Percentiles rank a stretch among this genome's conserved stretches.
Conservation (phyloP, 92 coral and sea anemone genomes). For the Scolanthus callimorphus region DNA sequence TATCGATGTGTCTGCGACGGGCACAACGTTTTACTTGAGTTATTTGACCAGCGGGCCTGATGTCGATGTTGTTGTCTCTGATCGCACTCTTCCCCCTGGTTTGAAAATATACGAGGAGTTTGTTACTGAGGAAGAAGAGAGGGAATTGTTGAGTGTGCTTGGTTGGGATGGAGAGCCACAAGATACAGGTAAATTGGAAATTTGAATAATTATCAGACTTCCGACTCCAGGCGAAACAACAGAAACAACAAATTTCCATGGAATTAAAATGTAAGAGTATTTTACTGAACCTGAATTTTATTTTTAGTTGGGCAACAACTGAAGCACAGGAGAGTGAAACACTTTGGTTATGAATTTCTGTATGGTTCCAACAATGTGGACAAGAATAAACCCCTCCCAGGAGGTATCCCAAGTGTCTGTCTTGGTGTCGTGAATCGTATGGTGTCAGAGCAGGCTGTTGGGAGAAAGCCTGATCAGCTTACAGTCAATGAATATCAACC, state of each 20-base stretch:
- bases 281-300: too few species aligned
- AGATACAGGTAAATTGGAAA: too few species aligned
- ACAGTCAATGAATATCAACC: constrained; percentile 91
- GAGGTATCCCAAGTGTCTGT: constrained; percentile 87
- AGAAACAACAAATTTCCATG: too few species aligned
- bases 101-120: constrained; percentile 71
- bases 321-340: constrained; percentile 90
- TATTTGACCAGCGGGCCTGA: constrained; percentile 61
- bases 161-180: constrained; percentile 67
- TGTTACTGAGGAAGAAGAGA: constrained; percentile 65
- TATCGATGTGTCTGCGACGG: constrained; percentile 47
- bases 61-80: constrained; percentile 32
- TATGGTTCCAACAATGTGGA: constrained; percentile 87
- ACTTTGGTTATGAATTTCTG: constrained; percentile 93
- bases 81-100: constrained; percentile 59
- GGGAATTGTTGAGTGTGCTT: constrained; percentile 46
- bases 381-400: constrained; percentile 67
- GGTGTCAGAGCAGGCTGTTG: constrained; percentile 48
- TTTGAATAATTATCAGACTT: too few species aligned
- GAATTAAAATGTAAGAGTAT: too few species aligned
- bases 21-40: constrained; percentile 65
- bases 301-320: too few species aligned
- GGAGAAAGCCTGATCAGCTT: constrained; percentile 83
- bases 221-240: too few species aligned
- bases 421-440: constrained; percentile 42